Evolutionary conservation across 1,140 invertebrate species (phyloP), one percentile per base, ranked within the genome.

Genomic region (Drosophila seguyi): DNA sequence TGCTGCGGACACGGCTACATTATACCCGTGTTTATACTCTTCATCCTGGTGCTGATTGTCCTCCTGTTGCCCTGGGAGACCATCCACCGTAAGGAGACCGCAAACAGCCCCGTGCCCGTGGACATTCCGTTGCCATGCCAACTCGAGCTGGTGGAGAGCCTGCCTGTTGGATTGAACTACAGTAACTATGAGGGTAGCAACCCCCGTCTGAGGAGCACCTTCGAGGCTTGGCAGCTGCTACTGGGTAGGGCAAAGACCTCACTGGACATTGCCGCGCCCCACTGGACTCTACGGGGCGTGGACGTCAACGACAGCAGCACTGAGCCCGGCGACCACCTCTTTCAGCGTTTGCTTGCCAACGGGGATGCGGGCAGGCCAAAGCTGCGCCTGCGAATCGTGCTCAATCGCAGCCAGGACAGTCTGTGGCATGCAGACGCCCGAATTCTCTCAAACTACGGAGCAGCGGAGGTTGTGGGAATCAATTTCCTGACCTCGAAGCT

Each of bases 401-500:
- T 88, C 0, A 80, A 88, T n/a, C 82, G 87, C 6, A 88, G 77
- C 29, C 56, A 68, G 39, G 72, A 88, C 4, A 90, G 81, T 18
- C 16, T 55, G 16, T 90, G 76, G 81, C 85, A 88, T 62, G 84
- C 84, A 7, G 84, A 88, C 68, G 84, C 85, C 10, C 56, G 65
- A 18, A 88, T 88, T 18, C 62, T 88, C 16, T 50, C 77, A 29
- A 79, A 85, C 42, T 73, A 75, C 50, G 99, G 99, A n/a, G 96
- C 99, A 27, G 96, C 97, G 50, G 93, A 96, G 94, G 97, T 79
- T 8, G 58, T 62, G 18, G 45, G 50, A 13, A 44, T 79, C 6
- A 63, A 79, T 10, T 41, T 14, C 0, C 94, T 99, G 13, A 98
- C 99, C 91, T 99, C 98, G 0, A 99, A 99, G 94, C 94, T 99